phyloP scores from a whole-genome alignment of 1,140 invertebrate genomes.

The Drosophila ohnishii region DNA sequence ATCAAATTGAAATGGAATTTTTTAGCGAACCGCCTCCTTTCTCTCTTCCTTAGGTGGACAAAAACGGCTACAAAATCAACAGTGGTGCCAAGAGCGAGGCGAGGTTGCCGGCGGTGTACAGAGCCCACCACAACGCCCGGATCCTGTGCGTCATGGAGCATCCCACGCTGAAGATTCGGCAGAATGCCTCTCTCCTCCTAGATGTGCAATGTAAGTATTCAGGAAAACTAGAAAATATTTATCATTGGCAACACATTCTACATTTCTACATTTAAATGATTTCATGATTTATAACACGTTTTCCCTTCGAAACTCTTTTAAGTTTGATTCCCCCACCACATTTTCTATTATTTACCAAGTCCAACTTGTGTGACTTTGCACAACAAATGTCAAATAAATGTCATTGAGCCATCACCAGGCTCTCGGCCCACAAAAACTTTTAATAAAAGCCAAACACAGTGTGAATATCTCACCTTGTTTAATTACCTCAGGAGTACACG shows the following conservation, averaged over 20 bases:
- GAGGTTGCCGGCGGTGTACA: conserved; percentile 86
- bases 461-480: conserved; percentile 56
- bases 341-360: background rate
- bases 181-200: conserved; percentile 89
- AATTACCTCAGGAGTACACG: conserved; percentile 56
- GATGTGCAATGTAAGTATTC: conserved; percentile 91
- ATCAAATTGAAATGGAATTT: conserved; percentile 60
- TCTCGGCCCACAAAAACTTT: conserved; percentile 40
- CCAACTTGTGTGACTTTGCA: background rate
- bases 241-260: no score
- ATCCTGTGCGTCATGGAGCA: conserved; percentile 90
- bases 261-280: background rate
- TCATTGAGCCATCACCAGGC: conserved; percentile 22
- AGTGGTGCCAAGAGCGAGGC: conserved; percentile 86
- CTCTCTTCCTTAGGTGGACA: conserved; percentile 67
- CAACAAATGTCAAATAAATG: conserved; percentile 13
- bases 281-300: background rate
- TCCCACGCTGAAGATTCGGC: conserved; percentile 86
- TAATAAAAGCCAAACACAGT: conserved; percentile 61
- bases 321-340: background rate
- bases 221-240: background rate
- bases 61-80: conserved; percentile 82
- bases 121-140: conserved; percentile 90
- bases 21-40: conserved; percentile 16
- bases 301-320: background rate